Conservation (phyloP, 1,140 invertebrate genomes). For the Leptopilina clavipes region DNA sequence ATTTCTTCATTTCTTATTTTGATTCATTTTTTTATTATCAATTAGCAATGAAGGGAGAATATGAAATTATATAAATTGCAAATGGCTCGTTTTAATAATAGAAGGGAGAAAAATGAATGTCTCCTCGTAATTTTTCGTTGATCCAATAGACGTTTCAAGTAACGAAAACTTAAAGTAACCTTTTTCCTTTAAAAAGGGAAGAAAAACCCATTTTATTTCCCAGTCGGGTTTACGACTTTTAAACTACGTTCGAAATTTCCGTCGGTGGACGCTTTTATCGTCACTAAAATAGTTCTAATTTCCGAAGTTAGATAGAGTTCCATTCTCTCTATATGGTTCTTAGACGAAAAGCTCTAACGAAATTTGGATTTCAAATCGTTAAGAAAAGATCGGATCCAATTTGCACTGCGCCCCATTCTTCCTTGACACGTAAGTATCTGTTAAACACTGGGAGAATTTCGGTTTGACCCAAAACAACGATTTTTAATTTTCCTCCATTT, state of each 20-base stretch:
- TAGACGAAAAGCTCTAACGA: constrained; percentile 20
- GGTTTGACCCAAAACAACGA: too few relatives aligned
- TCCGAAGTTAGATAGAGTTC: constrained; percentile 31
- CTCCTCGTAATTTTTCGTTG: not conserved
- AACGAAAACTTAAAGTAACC: constrained; percentile 5
- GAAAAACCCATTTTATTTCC: constrained; percentile 23
- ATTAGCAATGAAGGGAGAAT: not conserved
- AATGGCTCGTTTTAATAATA: not conserved
- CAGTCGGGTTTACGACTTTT: not conserved
- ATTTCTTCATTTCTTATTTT: too few relatives aligned
- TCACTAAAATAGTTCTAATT: constrained; percentile 33
- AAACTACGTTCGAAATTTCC: constrained; percentile 34
- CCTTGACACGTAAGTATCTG: not conserved
- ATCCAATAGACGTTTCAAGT: constrained; percentile 10
- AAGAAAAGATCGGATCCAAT: constrained; percentile 31
- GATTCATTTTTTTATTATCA: too few relatives aligned
- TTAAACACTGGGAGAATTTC: not conserved
- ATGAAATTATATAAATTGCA: not conserved
- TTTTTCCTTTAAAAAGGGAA: not conserved
- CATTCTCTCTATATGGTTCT: constrained; percentile 4
- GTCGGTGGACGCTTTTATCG: constrained; percentile 28
- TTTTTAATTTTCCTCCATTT: too few relatives aligned
- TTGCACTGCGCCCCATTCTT: not conserved
- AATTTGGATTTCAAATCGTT: constrained; percentile 3
- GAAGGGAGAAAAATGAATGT: not conserved